Conservation (phyloP, 2,888 invertebrate species). For the Merodon equestris region DNA sequence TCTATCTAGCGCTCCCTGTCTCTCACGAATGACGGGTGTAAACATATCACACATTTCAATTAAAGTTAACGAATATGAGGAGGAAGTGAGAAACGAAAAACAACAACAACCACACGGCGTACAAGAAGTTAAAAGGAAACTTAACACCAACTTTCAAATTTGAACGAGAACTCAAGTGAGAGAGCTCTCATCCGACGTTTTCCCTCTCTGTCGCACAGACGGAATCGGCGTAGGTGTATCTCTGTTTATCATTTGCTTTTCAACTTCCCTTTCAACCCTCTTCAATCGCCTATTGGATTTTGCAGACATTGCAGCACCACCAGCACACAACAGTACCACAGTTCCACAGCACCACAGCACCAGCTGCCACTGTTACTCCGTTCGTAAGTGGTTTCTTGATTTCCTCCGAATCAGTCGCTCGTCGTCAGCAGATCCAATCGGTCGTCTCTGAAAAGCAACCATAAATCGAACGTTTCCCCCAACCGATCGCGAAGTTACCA, state of each 20-base stretch:
- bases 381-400: constrained; percentile 17
- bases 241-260: constrained; percentile 39
- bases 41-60: constrained; percentile 57
- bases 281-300: constrained; percentile 42
- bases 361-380: constrained; percentile 14
- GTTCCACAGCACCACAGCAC: too few relatives aligned
- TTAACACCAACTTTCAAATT: constrained; percentile 48
- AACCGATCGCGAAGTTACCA: constrained; percentile 35
- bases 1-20: constrained; percentile 9
- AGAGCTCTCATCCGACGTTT: constrained; percentile 29
- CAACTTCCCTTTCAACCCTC: constrained; percentile 51
- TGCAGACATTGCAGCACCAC: constrained; percentile 27
- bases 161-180: constrained; percentile 11
- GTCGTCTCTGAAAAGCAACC: constrained; percentile 17
- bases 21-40: constrained; percentile 13
- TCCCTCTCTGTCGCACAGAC: constrained; percentile 39
- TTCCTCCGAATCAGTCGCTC: constrained; percentile 54
- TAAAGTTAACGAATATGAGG: constrained; percentile 33
- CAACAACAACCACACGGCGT: constrained; percentile 15
- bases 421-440: constrained; percentile 48
- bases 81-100: not conserved
- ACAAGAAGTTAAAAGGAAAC: constrained; percentile 53
- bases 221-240: constrained; percentile 17
- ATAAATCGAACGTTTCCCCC: too few relatives aligned
- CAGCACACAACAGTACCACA: too few relatives aligned